These are phyloP conservation scores for Phrynocephalus versicolor DNA, from an alignment of 2,113 vertebrate species.

Conservation along the genomic window DNA sequence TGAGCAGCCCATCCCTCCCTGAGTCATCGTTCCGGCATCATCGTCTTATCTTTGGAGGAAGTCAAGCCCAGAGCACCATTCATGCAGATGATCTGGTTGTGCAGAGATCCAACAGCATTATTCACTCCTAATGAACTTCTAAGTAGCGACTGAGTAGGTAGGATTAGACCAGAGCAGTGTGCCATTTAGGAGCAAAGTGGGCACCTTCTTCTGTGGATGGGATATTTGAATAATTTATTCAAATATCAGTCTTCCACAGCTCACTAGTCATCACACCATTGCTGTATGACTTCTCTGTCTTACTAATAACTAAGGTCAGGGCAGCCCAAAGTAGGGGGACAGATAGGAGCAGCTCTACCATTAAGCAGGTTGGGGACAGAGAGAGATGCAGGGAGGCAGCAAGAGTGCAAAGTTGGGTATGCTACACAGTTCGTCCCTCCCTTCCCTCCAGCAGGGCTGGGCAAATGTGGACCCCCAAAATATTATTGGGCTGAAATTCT, in stretches of 20 bases:
- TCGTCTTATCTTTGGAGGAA: background rate
- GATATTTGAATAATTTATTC: background rate
- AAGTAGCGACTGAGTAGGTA: too few species aligned
- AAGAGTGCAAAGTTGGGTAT: background rate
- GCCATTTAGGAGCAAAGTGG: background rate
- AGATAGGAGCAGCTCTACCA: background rate
- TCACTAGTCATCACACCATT: background rate
- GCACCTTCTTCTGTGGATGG: background rate
- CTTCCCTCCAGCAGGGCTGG: too few species aligned
- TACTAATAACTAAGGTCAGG: background rate
- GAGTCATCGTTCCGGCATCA: background rate
- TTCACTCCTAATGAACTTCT: too few species aligned
- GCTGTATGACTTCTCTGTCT: background rate
- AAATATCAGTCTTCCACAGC: background rate
- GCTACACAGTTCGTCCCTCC: too few species aligned
- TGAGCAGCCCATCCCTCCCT: background rate
- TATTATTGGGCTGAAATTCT: too few species aligned
- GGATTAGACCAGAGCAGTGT: background rate
- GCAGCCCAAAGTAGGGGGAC: background rate
- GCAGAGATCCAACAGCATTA: background rate
- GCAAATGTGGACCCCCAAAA: too few species aligned
- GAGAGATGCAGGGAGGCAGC: background rate
- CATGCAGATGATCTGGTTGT: background rate
- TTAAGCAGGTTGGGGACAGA: too few species aligned
- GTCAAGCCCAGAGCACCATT: background rate